Base-by-base conservation (phyloP, 2,888 invertebrate genomes). In the Priocnemis perturbator region DNA sequence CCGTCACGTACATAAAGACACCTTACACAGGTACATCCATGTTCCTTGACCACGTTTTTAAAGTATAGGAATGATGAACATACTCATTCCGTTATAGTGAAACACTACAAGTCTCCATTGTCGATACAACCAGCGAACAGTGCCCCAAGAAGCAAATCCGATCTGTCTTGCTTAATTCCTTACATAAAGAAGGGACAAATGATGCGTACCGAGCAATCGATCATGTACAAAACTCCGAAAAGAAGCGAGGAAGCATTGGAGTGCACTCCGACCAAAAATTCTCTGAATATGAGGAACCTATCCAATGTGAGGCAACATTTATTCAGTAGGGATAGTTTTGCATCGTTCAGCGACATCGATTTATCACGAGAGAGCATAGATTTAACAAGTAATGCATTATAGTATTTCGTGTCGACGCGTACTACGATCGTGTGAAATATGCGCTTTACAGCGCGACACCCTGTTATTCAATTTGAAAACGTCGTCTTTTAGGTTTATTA, bases 221-320 rank as follows among this genome's bases (percentile, higher is more conserved):
- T 88, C 20, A 88, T 89, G 87, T 89, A 88, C 67, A 88, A 87
- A 77, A 88, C 88, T 2, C 87, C 88, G 0, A 80, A 64, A 64
- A 63, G 47, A 30, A 71, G 60, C 20, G 71, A 69, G 4, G 67
- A 71, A 14, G 9, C 60, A 11, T 65, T 73, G 47, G 61, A 47
- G 30, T 3, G 11, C 37, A 17, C 26, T 0, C 11, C 57, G 0
- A 63, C 15, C 17, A 73, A 74, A 15, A 76, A 62, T 37, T 70
- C 72, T 59, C 64, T 74, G 3, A 80, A 76, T 55, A 71, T 71
- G 67, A 78, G 77, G 58, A 82, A 85, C 72, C 73, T 86, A 2
- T 82, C 84, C 3, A 84, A 67, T 30, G 75, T 89, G 4, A 81
- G 89, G 53, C 89, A 88, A 67, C 89, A 89, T 74, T 82, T 89